Conservation (phyloP, 2,888 invertebrate genomes). For the Megastigmus dorsalis region DNA sequence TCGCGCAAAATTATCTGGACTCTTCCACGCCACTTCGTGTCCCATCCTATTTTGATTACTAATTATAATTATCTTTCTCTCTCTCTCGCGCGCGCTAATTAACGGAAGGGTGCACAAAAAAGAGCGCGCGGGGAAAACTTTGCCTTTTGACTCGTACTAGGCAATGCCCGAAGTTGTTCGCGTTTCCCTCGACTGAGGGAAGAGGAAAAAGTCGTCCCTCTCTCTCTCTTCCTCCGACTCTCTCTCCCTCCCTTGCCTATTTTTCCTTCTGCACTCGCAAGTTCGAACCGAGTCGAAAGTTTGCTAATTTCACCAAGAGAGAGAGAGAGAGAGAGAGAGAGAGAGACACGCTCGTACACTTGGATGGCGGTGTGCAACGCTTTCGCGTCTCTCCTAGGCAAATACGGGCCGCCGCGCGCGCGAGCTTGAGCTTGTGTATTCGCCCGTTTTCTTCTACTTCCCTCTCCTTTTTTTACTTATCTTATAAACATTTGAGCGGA, state of each 20-base stretch:
- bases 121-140: constrained; percentile 43
- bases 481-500: constrained; percentile 11
- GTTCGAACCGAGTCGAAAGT: constrained; percentile 51
- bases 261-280: constrained; percentile 46
- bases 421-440: constrained; percentile 25
- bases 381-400: constrained; percentile 37
- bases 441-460: not conserved
- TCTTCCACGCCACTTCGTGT: too few species aligned
- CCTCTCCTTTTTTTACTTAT: not conserved
- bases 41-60: constrained; percentile 37
- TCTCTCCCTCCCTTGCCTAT: constrained; percentile 35
- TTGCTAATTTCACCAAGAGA: constrained; percentile 52
- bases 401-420: constrained; percentile 44
- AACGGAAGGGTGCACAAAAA: constrained; percentile 25
- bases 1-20: not conserved
- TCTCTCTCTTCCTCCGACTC: not conserved
- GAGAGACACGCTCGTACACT: constrained; percentile 7
- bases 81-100: constrained; percentile 33
- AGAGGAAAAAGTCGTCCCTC: constrained; percentile 42
- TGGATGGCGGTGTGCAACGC: not conserved
- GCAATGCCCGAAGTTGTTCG: constrained; percentile 48
- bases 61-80: constrained; percentile 48
- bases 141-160: constrained; percentile 48
- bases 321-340: constrained; percentile 32
- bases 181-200: constrained; percentile 34